Base-by-base conservation (phyloP, 1,140 invertebrate species). In the Zaprionus nigranus region DNA sequence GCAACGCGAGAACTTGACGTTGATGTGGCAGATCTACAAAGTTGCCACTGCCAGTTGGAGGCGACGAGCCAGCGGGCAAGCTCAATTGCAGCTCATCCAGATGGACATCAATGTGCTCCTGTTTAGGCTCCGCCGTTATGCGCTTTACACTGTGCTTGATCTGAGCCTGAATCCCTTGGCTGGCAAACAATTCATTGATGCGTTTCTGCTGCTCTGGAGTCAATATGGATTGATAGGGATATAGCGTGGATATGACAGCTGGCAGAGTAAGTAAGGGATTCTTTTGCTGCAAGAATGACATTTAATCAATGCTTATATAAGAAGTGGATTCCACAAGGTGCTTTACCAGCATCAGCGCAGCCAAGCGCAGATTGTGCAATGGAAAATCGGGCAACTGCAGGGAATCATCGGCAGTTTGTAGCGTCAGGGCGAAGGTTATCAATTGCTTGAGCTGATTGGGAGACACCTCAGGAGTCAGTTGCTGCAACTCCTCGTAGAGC, bases 371-470 rank as follows among this genome's bases (percentile, higher is more conserved):
- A 94, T 96, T 98, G 82, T 98, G 97, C 1, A 98, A 90, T 0
- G 98, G 98, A 93, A 99, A 99, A 93, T 99, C 97, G 0, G 98
- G 97, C 43, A 99, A 93, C 59, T 94, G 92, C 82, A 94, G 83
- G 69, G 95, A 94, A 93, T 98, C 94, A 87, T 94, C 94, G 1
- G 96, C 96, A 54, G 96, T 93, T 38, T 99, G 94, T 5, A 92
- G 65, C 6, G 97, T 96, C 94, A 93, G 95, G 92, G 94, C 97
- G 93, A 84, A 95, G 0, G 96, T 97, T 9, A 98, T 83, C 3
- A 99, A 86, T 86, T 95, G 94, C 74, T 96, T 95, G 12, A 97
- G 70, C 91, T 95, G 95, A 1, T 92, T 93, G 1, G 76, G 53
- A 49, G 95, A 93, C 13, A 94, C 94, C n/a, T 93, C 91, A 0